phyloP scores from a whole-genome alignment of 2,113 vertebrate genomes.

The Tachycineta bicolor region DNA sequence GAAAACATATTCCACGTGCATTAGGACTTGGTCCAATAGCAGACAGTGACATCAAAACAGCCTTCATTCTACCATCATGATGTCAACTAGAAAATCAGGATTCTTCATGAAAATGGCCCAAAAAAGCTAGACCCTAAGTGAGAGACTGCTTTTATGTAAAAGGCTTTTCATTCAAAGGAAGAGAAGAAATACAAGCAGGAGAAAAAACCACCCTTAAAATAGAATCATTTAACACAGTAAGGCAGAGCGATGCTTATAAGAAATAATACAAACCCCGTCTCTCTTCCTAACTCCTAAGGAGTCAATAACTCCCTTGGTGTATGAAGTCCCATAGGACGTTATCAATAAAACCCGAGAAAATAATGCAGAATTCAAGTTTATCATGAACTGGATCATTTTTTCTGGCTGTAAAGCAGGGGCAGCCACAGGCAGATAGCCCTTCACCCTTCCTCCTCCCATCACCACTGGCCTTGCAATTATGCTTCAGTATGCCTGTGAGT shows the following conservation, averaged over 20 bases:
- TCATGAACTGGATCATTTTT: slow-evolving; percentile 57
- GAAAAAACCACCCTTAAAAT: background rate
- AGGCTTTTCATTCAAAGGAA: background rate
- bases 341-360: slow-evolving; percentile 64
- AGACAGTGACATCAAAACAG: background rate
- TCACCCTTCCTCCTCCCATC: background rate
- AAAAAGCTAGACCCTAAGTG: background rate
- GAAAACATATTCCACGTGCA: background rate
- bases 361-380: slow-evolving; percentile 53
- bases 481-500: slow-evolving; percentile 2
- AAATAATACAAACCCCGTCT: background rate
- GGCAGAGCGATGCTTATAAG: background rate
- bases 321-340: slow-evolving; percentile 20
- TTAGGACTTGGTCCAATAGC: background rate
- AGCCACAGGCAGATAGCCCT: background rate
- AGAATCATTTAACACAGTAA: background rate
- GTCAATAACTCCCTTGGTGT: slow-evolving; percentile 46
- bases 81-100: background rate
- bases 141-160: background rate
- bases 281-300: slow-evolving; percentile 41
- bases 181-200: background rate
- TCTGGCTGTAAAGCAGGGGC: slow-evolving; percentile 29
- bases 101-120: background rate
- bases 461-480: slow-evolving; percentile 19
- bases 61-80: background rate